A percentile compares a stretch with the other conserved stretches of the same genome.
These are phyloP conservation scores for Patella ulyssiponensis DNA, from an alignment of 2,888 invertebrate species.

Conservation along the genomic window DNA sequence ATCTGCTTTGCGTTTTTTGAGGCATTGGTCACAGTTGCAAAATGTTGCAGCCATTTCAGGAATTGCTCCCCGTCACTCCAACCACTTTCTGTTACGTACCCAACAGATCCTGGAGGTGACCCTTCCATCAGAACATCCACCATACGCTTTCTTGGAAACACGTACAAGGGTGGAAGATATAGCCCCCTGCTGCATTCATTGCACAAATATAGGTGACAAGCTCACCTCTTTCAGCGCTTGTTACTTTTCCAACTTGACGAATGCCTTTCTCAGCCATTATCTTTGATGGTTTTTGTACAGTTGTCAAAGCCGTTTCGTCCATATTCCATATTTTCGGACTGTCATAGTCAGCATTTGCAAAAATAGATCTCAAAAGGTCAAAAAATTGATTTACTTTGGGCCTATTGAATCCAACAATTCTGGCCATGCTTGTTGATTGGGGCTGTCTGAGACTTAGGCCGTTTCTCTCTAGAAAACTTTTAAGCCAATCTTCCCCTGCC, in stretches of 20 bases:
- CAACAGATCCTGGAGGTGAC: constrained; percentile 39
- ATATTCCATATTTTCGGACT: not conserved
- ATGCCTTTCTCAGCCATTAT: constrained; percentile 16
- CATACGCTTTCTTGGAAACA: constrained; percentile 63
- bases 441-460: not conserved
- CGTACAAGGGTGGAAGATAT: constrained; percentile 40
- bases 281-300: not conserved
- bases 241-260: constrained; percentile 17
- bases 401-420: not conserved
- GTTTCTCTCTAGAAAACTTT: not conserved
- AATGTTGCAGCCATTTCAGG: constrained; percentile 66
- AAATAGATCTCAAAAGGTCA: constrained; percentile 21
- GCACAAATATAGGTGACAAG: not conserved
- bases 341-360: not conserved
- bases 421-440: not conserved
- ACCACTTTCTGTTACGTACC: constrained; percentile 46
- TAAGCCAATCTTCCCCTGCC: constrained; percentile 13
- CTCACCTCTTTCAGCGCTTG: constrained; percentile 31
- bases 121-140: constrained; percentile 53
- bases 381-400: constrained; percentile 36
- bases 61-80: constrained; percentile 56
- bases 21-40: constrained; percentile 57
- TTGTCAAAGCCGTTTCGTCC: not conserved
- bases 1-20: constrained; percentile 53
- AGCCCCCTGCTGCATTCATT: constrained; percentile 30